Conservation (phyloP, 2,888 invertebrate genomes). For the Gortyna flavago region DNA sequence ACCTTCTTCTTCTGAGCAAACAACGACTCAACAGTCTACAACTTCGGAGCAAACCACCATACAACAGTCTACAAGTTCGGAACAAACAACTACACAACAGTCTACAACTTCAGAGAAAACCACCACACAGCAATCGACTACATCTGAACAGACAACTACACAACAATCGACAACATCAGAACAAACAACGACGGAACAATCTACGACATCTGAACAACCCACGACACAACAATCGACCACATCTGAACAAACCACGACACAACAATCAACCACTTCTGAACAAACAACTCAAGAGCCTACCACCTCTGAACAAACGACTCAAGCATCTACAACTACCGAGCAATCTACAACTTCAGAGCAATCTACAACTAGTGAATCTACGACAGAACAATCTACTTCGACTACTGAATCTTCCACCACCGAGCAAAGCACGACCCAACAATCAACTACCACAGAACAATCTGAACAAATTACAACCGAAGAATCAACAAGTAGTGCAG, state of each 20-base stretch:
- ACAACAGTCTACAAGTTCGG: conserved; percentile 34
- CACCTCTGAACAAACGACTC: conserved; percentile 56
- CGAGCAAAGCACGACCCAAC: conserved; percentile 36
- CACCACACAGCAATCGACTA: conserved; percentile 13
- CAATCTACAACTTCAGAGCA: conserved; percentile 33
- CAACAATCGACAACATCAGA: conserved; percentile 54
- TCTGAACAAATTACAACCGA: conserved; percentile 64
- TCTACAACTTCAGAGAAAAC: conserved; percentile 25
- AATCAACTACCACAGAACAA: conserved; percentile 66
- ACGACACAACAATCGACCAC: conserved; percentile 19
- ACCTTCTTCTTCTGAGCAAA: conserved; percentile 16
- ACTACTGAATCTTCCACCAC: conserved; percentile 29
- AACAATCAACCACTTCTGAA: conserved; percentile 22
- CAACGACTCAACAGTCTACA: conserved; percentile 32
- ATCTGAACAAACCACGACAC: conserved; percentile 12
- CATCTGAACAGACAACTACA: conserved; percentile 22
- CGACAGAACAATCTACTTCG: conserved; percentile 31
- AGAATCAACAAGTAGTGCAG: conserved; percentile 63
- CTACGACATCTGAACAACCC: conserved; percentile 9
- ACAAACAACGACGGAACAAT: conserved; percentile 49
- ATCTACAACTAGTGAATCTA: conserved; percentile 35
- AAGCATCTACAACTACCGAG: conserved; percentile 55
- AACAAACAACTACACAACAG: conserved; percentile 22
- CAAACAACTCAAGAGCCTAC: conserved; percentile 38
- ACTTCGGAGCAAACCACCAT: conserved; percentile 29